phyloP scores from a whole-genome alignment of 2,888 invertebrate genomes.

The Ganaspis brasiliensis region DNA sequence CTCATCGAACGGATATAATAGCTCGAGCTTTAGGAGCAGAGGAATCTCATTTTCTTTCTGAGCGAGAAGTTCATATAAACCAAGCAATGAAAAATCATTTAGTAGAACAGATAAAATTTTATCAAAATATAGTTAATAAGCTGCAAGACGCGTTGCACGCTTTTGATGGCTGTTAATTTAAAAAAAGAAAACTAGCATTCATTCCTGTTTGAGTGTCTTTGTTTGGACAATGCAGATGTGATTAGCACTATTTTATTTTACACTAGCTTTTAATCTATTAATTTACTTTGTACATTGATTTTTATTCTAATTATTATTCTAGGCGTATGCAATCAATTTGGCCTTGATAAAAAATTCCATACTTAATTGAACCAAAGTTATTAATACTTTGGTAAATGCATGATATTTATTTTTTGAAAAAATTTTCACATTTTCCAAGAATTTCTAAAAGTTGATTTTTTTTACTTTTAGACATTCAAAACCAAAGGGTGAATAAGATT shows the following conservation, averaged over 20 bases:
- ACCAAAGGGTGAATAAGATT: constrained; percentile 20
- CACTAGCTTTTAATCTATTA: constrained; percentile 15
- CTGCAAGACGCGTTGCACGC: constrained; percentile 84
- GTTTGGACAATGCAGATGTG: constrained; percentile 22
- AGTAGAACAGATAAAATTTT: constrained; percentile 94
- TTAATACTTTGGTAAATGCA: constrained; percentile 13
- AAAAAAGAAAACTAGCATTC: no score
- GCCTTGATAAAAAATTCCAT: constrained; percentile 19
- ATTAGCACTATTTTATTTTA: constrained; percentile 13
- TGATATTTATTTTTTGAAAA: constrained; percentile 16
- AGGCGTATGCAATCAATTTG: neutral
- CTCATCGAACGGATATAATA: constrained; percentile 93
- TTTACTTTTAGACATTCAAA: constrained; percentile 21
- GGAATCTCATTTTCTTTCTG: constrained; percentile 94
- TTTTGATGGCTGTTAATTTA: constrained; percentile 76
- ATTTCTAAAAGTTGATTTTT: constrained; percentile 37
- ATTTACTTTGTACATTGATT: constrained; percentile 33
- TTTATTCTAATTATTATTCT: neutral
- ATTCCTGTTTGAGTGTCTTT: constrained; percentile 14
- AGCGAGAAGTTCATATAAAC: constrained; percentile 92
- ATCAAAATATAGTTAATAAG: constrained; percentile 90
- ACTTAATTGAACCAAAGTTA: constrained; percentile 30
- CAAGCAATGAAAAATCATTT: constrained; percentile 93
- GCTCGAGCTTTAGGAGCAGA: constrained; percentile 97
- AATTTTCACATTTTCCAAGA: constrained; percentile 41